Conservation (phyloP, 2,113 vertebrate genomes). For the Ciconia stormi region DNA sequence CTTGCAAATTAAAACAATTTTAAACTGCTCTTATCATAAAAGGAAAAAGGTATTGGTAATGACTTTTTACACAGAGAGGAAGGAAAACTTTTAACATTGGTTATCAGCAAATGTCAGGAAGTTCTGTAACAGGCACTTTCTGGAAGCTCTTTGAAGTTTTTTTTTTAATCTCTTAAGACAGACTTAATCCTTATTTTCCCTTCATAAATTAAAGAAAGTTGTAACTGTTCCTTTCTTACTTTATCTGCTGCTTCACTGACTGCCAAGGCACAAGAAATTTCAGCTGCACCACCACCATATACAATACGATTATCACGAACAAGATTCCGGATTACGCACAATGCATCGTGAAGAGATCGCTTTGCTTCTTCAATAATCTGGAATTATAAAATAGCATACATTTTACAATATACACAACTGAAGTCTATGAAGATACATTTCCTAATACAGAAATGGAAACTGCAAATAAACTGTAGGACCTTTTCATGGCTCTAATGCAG, state of each 20-base stretch:
- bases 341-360: slow-evolving; percentile 92
- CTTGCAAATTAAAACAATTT: background rate
- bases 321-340: slow-evolving; percentile 96
- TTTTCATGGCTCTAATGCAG: background rate
- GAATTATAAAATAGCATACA: rapidly evolving
- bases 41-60: background rate
- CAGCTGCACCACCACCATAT: slow-evolving; percentile 93
- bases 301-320: slow-evolving; percentile 93
- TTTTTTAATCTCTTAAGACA: background rate
- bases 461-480: background rate
- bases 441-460: background rate
- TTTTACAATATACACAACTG: background rate
- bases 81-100: background rate
- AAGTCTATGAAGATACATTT: background rate
- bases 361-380: slow-evolving; percentile 98
- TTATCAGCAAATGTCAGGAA: background rate
- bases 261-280: slow-evolving; percentile 92
- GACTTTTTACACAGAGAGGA: background rate
- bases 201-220: background rate
- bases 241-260: slow-evolving; percentile 93
- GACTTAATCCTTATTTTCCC: background rate
- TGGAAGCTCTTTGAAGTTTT: background rate
- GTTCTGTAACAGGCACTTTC: background rate
- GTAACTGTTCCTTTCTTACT: slow-evolving; percentile 67
- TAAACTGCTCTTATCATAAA: background rate